Evolutionary conservation across 1,140 invertebrate species (phyloP).

Genomic region (Eubasilissa regina): DNA sequence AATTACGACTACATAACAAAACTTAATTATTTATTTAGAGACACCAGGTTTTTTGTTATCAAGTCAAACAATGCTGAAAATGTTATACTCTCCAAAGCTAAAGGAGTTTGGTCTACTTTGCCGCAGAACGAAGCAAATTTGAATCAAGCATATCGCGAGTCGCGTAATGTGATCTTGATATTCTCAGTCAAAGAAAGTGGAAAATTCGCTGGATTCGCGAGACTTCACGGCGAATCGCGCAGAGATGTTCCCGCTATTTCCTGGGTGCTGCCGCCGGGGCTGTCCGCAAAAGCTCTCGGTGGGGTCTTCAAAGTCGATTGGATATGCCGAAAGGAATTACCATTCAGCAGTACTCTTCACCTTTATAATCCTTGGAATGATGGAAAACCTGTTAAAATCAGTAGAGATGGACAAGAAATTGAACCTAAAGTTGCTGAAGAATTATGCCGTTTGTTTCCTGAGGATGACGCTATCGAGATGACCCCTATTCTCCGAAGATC

Average conservation of each 20-base stretch:
- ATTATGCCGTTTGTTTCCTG: slow-evolving; percentile 93
- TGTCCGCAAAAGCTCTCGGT: slow-evolving; percentile 92
- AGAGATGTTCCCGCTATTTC: slow-evolving; percentile 91
- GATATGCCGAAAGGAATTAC: slow-evolving; percentile 95
- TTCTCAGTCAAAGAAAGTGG: slow-evolving; percentile 99
- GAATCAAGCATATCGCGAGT: slow-evolving; percentile 94
- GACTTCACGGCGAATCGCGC: slow-evolving; percentile 89
- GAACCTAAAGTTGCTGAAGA: slow-evolving; percentile 96
- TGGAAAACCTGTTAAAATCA: slow-evolving; percentile 98
- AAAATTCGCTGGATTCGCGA: slow-evolving; percentile 93
- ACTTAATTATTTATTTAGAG: slow-evolving; percentile 95
- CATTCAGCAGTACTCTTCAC: slow-evolving; percentile 93
- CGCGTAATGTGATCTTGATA: slow-evolving; percentile 94
- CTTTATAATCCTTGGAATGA: slow-evolving; percentile 99
- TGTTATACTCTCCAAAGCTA: slow-evolving; percentile 93
- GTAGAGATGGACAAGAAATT: slow-evolving; percentile 98
- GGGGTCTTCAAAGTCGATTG: slow-evolving; percentile 97
- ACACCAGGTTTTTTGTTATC: slow-evolving; percentile 96
- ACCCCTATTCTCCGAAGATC: slow-evolving; percentile 91
- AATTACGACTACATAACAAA: slow-evolving; percentile 90
- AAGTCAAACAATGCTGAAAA: slow-evolving; percentile 99
- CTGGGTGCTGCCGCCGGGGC: slow-evolving; percentile 96
- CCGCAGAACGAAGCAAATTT: slow-evolving; percentile 97
- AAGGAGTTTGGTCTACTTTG: slow-evolving; percentile 97
- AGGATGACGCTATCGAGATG: slow-evolving; percentile 95